Base-by-base conservation (phyloP, 2,888 invertebrate genomes). In the Phasia obesa region DNA sequence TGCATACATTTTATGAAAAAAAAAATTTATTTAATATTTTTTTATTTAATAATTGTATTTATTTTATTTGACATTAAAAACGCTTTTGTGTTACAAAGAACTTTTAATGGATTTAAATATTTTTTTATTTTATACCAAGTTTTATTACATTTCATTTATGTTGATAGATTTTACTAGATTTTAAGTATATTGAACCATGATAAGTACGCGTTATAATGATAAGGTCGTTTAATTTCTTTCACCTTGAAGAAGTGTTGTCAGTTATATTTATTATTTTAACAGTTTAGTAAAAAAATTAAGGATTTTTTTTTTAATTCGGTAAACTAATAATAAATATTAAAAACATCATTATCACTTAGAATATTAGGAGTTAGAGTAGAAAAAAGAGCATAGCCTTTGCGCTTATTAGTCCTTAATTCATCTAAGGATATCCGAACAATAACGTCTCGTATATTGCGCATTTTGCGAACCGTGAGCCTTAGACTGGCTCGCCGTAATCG, bases 101-200 rank as follows among this genome's bases (percentile, higher is more conserved):
- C 35, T 70, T 19, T 59, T 47, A 59, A 59, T 31, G 47, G 13
- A 35, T 21, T 59, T 49, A 44, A 44, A 27, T 21, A 21, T 17
- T 23, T 27, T 2, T 15, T 67, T 38, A 9, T 17, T 27, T 23
- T 19, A 1, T 51, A 55, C 42, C 0, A 60, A 42, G 27, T 51
- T 42, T 71, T 17, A 71, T 38, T 17, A 13, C 47, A 23, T 60
- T 49, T 47, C 11, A 67, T 38, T 49, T 60, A 60, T 38, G 25
- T 38, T 15, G 15, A 19, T 17, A 35, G 25, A 13, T 31, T 59
- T 49, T 9, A 9, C 4, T 25, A 19, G 17, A 25, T 42, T 25
- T 11, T 38, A 25, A 60, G 25, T 25, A 15, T 7, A 35, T 38
- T 25, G 11, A 17, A 23, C 27, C 25, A 15, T 7, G 35, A 4